Base-by-base conservation (phyloP, 2,797 vertebrate genomes). In the Lateolabrax maculatus region DNA sequence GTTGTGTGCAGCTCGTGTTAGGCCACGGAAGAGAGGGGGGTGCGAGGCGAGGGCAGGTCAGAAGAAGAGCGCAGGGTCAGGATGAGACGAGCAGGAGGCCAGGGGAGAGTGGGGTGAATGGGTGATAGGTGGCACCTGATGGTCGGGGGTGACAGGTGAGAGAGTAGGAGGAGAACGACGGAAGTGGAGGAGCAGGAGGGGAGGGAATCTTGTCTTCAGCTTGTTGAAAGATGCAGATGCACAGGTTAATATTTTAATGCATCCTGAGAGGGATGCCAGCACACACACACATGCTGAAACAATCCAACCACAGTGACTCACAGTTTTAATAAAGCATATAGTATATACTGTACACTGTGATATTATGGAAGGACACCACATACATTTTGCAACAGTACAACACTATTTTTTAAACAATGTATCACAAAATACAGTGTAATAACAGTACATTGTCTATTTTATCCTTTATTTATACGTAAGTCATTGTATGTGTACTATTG, bases 121-220 rank as follows among this genome's bases (percentile, higher is more conserved):
- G 75, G 67, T 79, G 70, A 61, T 9, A 62, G 83, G 84, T 70
- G 77, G 44, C 56, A 52, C 63, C 67, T 43, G 53, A 73, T 62
- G 83, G 73, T 55, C 74, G 75, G 27, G 10, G 75, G 5, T 25
- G 64, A 60, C 31, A 71, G 64, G 74, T 52, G 81, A 58, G 52
- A 34, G 10, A 51, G 23, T 19, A n/a, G 27, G 64, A 60, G 49
- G 49, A 55, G 43, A 36, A 23, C 1, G 57, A 37, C 21, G 41
- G 64, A 27, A 51, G 34, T n/a, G 16, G 49, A 31, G 23, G 13
- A 58, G 48, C 25, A 71, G n/a, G 51, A 74, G 69, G 55, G 52
- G 68, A 68, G 49, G 43, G 64, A 56, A 27, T 56, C 52, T 46
- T 70, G 18, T 61, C 36, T 41, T 46, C 34, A 39, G 19, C 57